These are phyloP conservation scores for Channa maculata DNA, from an alignment of 2,113 vertebrate genomes.

Conservation along the genomic window DNA sequence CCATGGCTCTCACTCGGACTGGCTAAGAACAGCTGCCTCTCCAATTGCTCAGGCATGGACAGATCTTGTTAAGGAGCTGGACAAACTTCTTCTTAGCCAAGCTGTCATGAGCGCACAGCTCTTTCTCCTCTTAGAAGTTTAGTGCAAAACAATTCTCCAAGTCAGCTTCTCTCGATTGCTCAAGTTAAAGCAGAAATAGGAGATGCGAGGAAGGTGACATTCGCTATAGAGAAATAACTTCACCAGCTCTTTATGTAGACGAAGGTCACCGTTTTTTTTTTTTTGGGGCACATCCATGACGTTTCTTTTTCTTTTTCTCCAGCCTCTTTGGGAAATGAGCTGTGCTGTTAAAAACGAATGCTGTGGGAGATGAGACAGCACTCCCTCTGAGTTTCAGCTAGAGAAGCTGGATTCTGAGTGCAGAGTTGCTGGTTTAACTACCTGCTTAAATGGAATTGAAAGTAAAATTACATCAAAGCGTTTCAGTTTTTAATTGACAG, in stretches of 20 bases:
- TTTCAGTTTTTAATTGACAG: too few relatives aligned
- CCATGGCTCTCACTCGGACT: constrained; percentile 21
- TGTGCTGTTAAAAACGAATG: constrained; percentile 29
- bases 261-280: constrained; percentile 12
- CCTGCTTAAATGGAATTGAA: too few relatives aligned
- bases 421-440: too few relatives aligned
- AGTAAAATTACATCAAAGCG: too few relatives aligned
- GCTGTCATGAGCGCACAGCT: constrained; percentile 17
- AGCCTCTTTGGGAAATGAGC: constrained; percentile 61
- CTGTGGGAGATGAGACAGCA: neutral
- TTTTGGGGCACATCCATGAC: constrained; percentile 11
- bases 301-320: constrained; percentile 30
- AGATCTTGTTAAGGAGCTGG: constrained; percentile 59
- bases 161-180: constrained; percentile 40
- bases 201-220: neutral
- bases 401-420: neutral
- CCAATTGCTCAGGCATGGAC: constrained; percentile 55
- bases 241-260: constrained; percentile 20
- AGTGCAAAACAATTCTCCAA: constrained; percentile 20
- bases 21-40: constrained; percentile 59
- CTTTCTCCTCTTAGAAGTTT: constrained; percentile 39
- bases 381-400: neutral
- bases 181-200: constrained; percentile 15
- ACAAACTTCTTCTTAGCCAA: constrained; percentile 41
- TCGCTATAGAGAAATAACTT: neutral